Evolutionary conservation across 2,113 vertebrate genomes (phyloP), one percentile per base, ranked within the genome.

Genomic region (Chascanopsetta lugubris): DNA sequence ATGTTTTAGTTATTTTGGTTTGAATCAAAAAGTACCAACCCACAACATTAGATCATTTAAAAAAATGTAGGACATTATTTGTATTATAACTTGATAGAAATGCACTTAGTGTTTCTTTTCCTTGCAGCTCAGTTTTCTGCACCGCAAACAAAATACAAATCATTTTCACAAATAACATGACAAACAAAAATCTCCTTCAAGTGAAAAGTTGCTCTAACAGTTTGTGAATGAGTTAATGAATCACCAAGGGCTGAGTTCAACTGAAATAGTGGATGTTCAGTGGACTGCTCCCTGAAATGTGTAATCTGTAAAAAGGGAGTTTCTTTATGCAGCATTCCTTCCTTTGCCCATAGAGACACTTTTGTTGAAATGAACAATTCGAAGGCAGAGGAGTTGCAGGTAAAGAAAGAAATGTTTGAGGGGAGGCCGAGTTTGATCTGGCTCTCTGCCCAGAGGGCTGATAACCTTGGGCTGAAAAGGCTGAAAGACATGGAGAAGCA

Each of bases 301-400:
- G 75, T 85, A 87, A 87, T 87, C 57, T 85, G 85, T 83, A 81
- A 75, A 60, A 67, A 61, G 42, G 77, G 84, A 86, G 78, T 76
- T 58, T 20, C 47, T 47, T 4, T 18, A 21, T 34, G 25, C 12
- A 47, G 69, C 72, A 87, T 85, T 87, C 84, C 77, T 82, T 26
- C 34, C 67, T 32, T 25, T 70, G 55, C 29, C 58, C 8, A n/a
- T 8, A 36, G 73, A 82, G 50, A 81, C 48, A 61, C 66, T 68
- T 83, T 70, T 74, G 67, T 88, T 73, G 42, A 61, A 78, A 50
- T 32, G 65, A 79, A 77, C 70, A 67, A 64, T 82, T 68, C 54
- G 32, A 45, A 70, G n/a, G 63, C 50, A 45, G 62, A 83, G 75
- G 72, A 84, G 80, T 76, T 58, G 45, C 5, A 73, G 49, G 61